These are phyloP conservation scores for Hemitrygon akajei DNA, from an alignment of 2,797 vertebrate genomes.

Conservation along the genomic window DNA sequence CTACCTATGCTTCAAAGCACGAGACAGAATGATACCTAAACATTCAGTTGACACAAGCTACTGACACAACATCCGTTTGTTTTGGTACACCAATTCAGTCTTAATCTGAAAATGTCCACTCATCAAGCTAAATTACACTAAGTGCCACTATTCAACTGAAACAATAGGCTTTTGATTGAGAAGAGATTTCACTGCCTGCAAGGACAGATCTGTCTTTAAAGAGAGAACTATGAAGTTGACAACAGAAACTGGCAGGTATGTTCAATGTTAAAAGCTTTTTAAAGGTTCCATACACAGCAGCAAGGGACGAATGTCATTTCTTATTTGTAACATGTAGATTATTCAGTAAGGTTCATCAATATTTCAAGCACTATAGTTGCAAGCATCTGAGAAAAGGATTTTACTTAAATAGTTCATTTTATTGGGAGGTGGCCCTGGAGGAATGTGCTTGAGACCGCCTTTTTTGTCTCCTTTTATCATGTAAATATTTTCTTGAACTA, in stretches of 20 bases:
- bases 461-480: slow-evolving; percentile 14
- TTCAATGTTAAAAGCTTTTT: slow-evolving; percentile 48
- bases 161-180: not conserved
- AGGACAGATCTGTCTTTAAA: slow-evolving; percentile 6
- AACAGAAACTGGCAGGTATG: slow-evolving; percentile 39
- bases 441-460: slow-evolving; percentile 14
- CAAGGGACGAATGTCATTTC: slow-evolving; percentile 43
- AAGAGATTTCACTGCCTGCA: not conserved
- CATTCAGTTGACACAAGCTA: not conserved
- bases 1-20: not conserved
- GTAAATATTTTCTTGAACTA: slow-evolving; percentile 38
- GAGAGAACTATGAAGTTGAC: not conserved
- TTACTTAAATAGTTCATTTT: not conserved
- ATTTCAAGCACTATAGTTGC: slow-evolving; percentile 44
- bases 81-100: not conserved
- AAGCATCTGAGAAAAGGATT: slow-evolving; percentile 40
- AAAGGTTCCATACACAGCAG: slow-evolving; percentile 39
- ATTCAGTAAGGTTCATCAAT: slow-evolving; percentile 43
- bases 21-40: not conserved
- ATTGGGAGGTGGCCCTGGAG: slow-evolving; percentile 35
- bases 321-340: slow-evolving; percentile 39
- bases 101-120: not conserved
- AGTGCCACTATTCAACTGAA: not conserved
- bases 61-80: not conserved
- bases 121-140: not conserved